phyloP scores from a whole-genome alignment of 2,113 vertebrate genomes.

The Anarrhichthys ocellatus region DNA sequence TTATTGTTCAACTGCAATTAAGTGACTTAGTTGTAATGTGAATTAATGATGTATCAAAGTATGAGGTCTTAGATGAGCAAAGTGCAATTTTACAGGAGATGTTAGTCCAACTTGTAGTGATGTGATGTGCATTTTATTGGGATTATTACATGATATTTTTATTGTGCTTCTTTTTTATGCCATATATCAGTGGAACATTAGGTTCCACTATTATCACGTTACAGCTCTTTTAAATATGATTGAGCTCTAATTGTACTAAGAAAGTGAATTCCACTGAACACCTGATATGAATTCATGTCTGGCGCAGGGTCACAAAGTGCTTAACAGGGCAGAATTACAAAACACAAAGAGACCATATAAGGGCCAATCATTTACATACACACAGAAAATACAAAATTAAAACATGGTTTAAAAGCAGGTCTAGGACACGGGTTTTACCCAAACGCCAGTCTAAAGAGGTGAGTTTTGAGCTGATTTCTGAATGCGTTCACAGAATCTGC shows the following conservation, averaged over 20 bases:
- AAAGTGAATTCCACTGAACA: background rate
- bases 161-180: background rate
- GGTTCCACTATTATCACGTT: background rate
- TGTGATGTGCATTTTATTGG: background rate
- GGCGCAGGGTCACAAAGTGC: background rate
- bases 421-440: too few relatives aligned
- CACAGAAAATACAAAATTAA: too few relatives aligned
- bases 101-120: background rate
- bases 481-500: too few relatives aligned
- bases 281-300: background rate
- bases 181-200: background rate
- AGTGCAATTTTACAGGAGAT: background rate
- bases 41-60: background rate
- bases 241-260: too few relatives aligned
- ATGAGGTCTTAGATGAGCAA: background rate
- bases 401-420: too few relatives aligned
- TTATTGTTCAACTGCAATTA: background rate
- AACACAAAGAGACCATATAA: too few relatives aligned
- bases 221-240: too few relatives aligned
- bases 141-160: background rate
- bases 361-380: too few relatives aligned
- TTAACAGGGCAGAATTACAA: too few relatives aligned
- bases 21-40: background rate
- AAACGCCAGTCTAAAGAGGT: too few relatives aligned
- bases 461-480: too few relatives aligned